Evolutionary conservation across 2,797 vertebrate genomes (phyloP), one percentile per base, ranked within the genome.

Genomic region (Anabas testudineus): DNA sequence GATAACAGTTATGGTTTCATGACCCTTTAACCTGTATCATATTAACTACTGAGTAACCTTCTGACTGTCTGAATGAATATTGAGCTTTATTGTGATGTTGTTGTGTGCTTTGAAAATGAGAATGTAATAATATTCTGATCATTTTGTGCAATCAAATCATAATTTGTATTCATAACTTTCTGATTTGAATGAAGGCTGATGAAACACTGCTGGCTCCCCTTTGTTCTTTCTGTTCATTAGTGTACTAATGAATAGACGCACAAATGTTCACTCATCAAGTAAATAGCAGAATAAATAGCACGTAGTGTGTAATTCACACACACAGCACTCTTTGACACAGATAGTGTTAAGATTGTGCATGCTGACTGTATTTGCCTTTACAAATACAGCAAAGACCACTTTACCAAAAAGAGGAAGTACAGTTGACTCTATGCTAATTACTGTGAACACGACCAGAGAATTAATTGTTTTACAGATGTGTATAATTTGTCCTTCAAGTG

Each of bases 71-170:
- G 46, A 72, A 60, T 74, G 66, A 75, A 36, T 41, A 47, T 22
- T 47, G 9, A 64, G 26, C 30, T 56, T 52, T 14, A 15, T 10
- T 60, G 26, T 68, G 10, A 30, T 43, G 60, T 22, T 39, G 16
- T 61, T n/a, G n/a, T n/a, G n/a, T n/a, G 26, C 22, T 43, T 18
- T 2, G 0, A 21, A 59, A 37, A 1, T 7, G 5, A 67, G 71
- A 71, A 81, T 79, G 60, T 81, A 80, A 53, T 67, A 54, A 66
- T 46, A 36, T 69, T 26, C 4, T 49, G 7, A 57, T 61, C 0
- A 36, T 57, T 49, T 15, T 67, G 83, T 87, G 79, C 81, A 85
- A 87, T 81, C 32, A 59, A 58, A 77, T 51, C 18, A 18, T 42
- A 2, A 47, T 45, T 9, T 66, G 18, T 46, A n/a, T 65, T 6